Conservation (phyloP, 2,888 invertebrate genomes). For the Xestia c-nigrum region DNA sequence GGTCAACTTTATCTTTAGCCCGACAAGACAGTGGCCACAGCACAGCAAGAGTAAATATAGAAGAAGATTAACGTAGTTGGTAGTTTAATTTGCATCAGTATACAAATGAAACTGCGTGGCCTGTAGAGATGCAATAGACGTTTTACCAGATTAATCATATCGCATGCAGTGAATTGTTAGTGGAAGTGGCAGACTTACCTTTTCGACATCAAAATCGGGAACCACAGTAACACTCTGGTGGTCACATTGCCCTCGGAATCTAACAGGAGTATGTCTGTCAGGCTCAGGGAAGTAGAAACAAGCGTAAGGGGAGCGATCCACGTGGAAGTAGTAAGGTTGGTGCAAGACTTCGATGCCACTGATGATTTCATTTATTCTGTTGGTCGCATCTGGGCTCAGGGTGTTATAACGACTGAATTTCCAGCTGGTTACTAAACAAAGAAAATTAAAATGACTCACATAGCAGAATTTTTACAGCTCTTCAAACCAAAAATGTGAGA, state of each 20-base stretch:
- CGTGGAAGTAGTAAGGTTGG: conserved; percentile 70
- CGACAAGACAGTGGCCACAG: background rate
- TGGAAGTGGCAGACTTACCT: conserved; percentile 50
- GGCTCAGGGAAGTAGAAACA: conserved; percentile 66
- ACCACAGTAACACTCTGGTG: conserved; percentile 53
- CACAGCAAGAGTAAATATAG: background rate
- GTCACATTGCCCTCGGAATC: conserved; percentile 61
- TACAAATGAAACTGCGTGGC: background rate
- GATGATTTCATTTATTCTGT: conserved; percentile 69
- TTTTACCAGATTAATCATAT: background rate
- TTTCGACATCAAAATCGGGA: conserved; percentile 47
- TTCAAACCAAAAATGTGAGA: fast-evolving
- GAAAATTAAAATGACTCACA: background rate
- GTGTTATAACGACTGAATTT: conserved; percentile 74
- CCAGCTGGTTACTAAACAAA: conserved; percentile 77
- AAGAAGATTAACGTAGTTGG: background rate
- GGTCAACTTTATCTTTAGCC: background rate
- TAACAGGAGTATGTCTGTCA: conserved; percentile 39
- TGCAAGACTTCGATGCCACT: conserved; percentile 69
- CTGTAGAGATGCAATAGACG: background rate
- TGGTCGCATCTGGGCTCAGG: conserved; percentile 62
- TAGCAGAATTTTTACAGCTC: no score
- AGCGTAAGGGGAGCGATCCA: conserved; percentile 67
- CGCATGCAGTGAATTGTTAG: background rate
- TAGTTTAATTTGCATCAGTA: no score